Conservation (phyloP, 2,113 vertebrate species). For the Platysteira castanea region DNA sequence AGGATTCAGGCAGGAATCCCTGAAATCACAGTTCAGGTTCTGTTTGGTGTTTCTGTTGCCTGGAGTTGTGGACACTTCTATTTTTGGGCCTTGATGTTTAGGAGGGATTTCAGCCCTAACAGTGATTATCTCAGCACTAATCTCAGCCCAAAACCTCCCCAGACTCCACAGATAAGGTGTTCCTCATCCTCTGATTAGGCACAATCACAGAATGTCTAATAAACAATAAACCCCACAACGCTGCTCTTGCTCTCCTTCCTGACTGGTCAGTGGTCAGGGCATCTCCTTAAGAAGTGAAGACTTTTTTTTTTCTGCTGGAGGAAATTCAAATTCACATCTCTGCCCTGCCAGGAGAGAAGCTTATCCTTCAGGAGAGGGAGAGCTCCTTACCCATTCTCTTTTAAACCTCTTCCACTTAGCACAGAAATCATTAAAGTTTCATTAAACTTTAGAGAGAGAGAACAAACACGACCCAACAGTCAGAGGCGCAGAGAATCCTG, state of each 20-base stretch:
- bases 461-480: background rate
- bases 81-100: background rate
- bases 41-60: background rate
- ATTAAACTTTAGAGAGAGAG: background rate
- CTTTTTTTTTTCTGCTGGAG: background rate
- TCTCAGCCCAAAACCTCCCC: constrained; percentile 33
- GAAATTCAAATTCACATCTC: background rate
- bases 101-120: background rate
- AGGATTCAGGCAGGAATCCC: background rate
- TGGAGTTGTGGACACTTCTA: background rate
- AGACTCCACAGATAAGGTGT: background rate
- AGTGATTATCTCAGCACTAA: constrained; percentile 37
- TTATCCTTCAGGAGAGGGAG: background rate
- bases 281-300: background rate
- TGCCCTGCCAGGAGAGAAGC: background rate
- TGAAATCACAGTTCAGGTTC: background rate
- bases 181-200: background rate
- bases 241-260: background rate
- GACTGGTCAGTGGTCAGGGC: background rate
- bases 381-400: background rate
- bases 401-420: background rate
- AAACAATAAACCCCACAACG: background rate
- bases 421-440: background rate
- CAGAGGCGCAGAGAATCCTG: background rate
- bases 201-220: background rate